Base-by-base conservation (phyloP, 2,888 invertebrate genomes). In the Lacanobia oleracea region DNA sequence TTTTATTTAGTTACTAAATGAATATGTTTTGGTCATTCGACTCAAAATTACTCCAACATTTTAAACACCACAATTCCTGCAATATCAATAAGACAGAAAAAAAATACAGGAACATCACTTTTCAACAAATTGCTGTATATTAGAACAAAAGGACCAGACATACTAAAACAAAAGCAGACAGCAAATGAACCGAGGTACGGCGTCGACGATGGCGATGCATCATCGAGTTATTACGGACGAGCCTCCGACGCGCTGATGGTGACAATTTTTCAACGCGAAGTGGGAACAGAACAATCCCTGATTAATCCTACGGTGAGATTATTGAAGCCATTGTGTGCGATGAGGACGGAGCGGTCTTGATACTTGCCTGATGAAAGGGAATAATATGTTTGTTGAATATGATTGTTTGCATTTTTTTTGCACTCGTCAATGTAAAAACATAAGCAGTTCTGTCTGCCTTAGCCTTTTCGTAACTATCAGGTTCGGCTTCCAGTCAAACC, bases 201-300 rank as follows among this genome's bases (percentile, higher is more conserved):
- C 91, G 88, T 94, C 40, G 82, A 88, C 91, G 88, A 95, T 94
- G 90, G 88, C 91, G 88, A 95, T 95, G 90, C 93, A 94, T 95
- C 94, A 95, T 93, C 90, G 82, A 88, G 90, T 89, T 93, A 93
- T 92, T 91, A 90, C 87, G 76, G 87, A 87, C 71, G 88, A 86
- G 88, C 86, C 79, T 88, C 88, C 86, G 90, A 82, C 84, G 88
- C 84, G 92, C 88, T 94, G 94, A 95, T 93, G 94, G 94, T 88
- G 95, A 94, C 95, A 94, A 95, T 95, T 95, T 95, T 94, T 96
- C 95, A 95, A 89, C 86, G 88, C 86, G 87, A 89, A 91, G 90
- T 90, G 91, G 90, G 90, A 93, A 92, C 90, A 89, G 90, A 94
- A 94, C 95, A 93, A 94, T 94, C 89, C 91, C 91, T 92, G 95